These are phyloP conservation scores for Metalampra italica DNA, from an alignment of 2,888 invertebrate species.

Conservation along the genomic window DNA sequence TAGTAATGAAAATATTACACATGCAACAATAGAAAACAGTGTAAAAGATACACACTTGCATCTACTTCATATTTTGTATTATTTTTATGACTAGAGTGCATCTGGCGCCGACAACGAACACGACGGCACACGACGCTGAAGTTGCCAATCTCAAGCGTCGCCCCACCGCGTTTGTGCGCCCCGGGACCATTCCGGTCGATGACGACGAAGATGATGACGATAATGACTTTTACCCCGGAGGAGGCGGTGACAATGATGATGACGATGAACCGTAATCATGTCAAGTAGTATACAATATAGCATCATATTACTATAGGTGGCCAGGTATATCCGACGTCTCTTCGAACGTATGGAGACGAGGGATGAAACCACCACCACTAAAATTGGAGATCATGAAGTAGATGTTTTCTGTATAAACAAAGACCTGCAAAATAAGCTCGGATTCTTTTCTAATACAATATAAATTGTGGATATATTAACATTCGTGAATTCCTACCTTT, in stretches of 20 bases:
- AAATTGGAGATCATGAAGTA: not conserved
- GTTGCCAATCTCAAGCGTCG: conserved; percentile 19
- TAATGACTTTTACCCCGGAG: not conserved
- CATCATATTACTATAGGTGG: not conserved
- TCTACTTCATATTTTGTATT: too few relatives aligned
- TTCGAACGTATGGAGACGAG: too few relatives aligned
- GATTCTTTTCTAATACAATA: too few relatives aligned
- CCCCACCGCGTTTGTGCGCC: conserved; percentile 28
- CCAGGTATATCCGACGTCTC: too few relatives aligned
- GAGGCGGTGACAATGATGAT: not conserved
- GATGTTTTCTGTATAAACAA: too few relatives aligned
- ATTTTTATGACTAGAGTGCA: conserved; percentile 29
- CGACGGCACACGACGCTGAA: conserved; percentile 7
- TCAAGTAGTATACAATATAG: not conserved
- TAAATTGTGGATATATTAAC: too few relatives aligned
- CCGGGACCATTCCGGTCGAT: conserved; percentile 8
- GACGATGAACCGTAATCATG: not conserved
- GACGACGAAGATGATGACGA: not conserved
- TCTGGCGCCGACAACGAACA: conserved; percentile 24
- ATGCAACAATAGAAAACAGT: too few relatives aligned
- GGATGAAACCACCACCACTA: not conserved
- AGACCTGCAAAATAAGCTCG: too few relatives aligned
- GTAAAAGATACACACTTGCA: too few relatives aligned
- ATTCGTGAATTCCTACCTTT: too few relatives aligned
- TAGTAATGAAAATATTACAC: too few relatives aligned